Evolutionary conservation across 2,888 invertebrate genomes (phyloP).

Genomic region (Lycophotia porphyrea): DNA sequence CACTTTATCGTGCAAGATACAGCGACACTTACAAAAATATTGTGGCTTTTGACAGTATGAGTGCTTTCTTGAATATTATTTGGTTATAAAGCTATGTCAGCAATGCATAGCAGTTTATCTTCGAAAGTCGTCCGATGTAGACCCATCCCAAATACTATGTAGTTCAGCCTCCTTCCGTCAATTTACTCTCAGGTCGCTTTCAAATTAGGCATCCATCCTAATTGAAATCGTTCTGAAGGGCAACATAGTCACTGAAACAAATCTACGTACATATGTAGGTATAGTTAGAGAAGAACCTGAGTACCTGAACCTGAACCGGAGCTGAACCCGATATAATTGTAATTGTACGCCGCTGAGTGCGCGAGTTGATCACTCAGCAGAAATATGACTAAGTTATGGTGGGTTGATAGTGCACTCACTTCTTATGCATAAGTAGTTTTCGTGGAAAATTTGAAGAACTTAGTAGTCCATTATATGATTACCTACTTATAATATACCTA

Average conservation of each 20-base stretch:
- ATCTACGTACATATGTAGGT: neutral
- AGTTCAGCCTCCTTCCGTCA: neutral
- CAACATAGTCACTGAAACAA: neutral
- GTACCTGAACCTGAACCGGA: neutral
- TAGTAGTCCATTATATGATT: neutral
- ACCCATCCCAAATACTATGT: neutral
- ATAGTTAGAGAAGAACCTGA: neutral
- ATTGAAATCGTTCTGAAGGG: neutral
- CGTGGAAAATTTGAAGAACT: conserved; percentile 24
- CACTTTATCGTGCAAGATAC: conserved; percentile 9
- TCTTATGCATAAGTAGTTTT: conserved; percentile 13
- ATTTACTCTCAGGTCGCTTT: neutral
- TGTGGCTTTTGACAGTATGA: neutral
- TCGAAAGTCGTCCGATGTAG: neutral
- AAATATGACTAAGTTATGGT: conserved; percentile 1
- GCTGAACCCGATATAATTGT: conserved; percentile 2
- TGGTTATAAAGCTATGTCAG: neutral
- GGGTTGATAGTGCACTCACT: neutral
- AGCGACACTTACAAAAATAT: neutral
- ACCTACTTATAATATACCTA: neutral
- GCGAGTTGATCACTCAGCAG: conserved; percentile 14
- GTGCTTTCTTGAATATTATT: neutral
- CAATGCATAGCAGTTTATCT: neutral
- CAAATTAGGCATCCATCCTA: neutral
- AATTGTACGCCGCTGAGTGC: conserved; percentile 4